A percentile compares a stretch with the other conserved stretches of the same genome.
These are phyloP conservation scores for Gerris lacustris DNA, from an alignment of 2,888 invertebrate species.

Conservation along the genomic window DNA sequence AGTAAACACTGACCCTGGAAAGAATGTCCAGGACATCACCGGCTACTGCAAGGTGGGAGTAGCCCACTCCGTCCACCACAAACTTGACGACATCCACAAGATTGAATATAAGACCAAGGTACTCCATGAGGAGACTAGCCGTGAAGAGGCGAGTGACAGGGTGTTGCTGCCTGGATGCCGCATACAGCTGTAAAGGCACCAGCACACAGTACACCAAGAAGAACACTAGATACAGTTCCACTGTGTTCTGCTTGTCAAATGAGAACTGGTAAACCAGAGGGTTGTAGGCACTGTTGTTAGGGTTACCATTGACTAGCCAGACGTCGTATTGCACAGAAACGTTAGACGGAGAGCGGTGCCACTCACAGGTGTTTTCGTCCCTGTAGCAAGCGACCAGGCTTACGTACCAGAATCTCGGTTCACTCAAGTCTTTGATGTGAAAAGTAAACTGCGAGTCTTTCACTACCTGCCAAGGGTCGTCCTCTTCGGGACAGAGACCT, in stretches of 20 bases:
- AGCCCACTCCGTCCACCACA: constrained; percentile 80
- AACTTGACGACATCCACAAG: constrained; percentile 80
- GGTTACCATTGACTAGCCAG: constrained; percentile 93
- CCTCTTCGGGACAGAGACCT: constrained; percentile 74
- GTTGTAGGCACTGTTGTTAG: constrained; percentile 73
- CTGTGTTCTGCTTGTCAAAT: constrained; percentile 81
- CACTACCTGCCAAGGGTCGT: constrained; percentile 70
- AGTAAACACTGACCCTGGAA: constrained; percentile 56
- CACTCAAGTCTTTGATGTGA: constrained; percentile 73
- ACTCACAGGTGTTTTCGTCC: constrained; percentile 63
- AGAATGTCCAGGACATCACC: constrained; percentile 88
- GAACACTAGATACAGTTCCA: constrained; percentile 80
- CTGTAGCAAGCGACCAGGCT: constrained; percentile 87
- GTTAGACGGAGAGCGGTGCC: constrained; percentile 62
- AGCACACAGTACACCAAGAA: constrained; percentile 74
- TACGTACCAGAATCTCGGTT: constrained; percentile 94
- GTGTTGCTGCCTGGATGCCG: constrained; percentile 76
- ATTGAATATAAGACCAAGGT: constrained; percentile 73
- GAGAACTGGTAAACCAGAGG: constrained; percentile 90
- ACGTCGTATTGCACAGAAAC: constrained; percentile 67
- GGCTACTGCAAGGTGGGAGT: constrained; percentile 64
- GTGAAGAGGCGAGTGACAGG: constrained; percentile 84
- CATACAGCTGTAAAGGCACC: constrained; percentile 81
- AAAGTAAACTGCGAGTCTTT: constrained; percentile 87
- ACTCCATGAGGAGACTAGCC: constrained; percentile 70